A percentile compares a stretch with the other conserved stretches of the same genome.
These are phyloP conservation scores for Australoheros facetus DNA, from an alignment of 2,797 vertebrate species.

Conservation along the genomic window DNA sequence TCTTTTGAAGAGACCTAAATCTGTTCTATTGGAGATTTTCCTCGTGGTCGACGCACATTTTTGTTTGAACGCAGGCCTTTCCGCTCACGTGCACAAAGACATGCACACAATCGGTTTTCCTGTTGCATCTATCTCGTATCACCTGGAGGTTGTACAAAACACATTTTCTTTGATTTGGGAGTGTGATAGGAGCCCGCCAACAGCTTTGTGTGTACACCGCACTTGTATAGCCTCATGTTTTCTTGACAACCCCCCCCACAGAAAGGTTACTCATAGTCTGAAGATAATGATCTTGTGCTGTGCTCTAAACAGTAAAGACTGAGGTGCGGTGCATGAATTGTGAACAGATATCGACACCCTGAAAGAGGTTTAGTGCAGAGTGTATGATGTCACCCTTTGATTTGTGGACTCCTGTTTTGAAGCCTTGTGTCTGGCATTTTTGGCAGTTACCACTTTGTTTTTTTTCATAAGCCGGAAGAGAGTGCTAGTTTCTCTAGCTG, in stretches of 20 bases:
- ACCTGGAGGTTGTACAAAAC: conserved; percentile 2
- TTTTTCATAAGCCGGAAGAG: no score
- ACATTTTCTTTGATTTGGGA: neutral
- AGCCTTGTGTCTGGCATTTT: neutral
- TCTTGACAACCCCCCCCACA: neutral
- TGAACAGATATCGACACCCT: neutral
- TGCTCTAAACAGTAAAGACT: neutral
- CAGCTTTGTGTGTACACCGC: neutral
- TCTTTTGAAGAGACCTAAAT: neutral
- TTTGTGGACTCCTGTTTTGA: neutral
- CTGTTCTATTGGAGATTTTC: neutral
- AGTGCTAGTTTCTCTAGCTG: neutral
- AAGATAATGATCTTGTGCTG: neutral
- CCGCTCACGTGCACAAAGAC: neutral
- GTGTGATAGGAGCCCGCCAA: neutral
- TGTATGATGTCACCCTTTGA: neutral
- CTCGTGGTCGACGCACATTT: neutral
- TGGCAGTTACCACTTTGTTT: neutral
- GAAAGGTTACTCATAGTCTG: neutral
- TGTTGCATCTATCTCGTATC: conserved; percentile 11
- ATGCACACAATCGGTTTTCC: neutral
- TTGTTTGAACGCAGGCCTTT: neutral
- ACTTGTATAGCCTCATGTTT: neutral
- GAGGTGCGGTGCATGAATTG: neutral
- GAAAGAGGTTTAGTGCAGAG: neutral